Base-by-base conservation (phyloP, 2,113 vertebrate species). In the Cromileptes altivelis region DNA sequence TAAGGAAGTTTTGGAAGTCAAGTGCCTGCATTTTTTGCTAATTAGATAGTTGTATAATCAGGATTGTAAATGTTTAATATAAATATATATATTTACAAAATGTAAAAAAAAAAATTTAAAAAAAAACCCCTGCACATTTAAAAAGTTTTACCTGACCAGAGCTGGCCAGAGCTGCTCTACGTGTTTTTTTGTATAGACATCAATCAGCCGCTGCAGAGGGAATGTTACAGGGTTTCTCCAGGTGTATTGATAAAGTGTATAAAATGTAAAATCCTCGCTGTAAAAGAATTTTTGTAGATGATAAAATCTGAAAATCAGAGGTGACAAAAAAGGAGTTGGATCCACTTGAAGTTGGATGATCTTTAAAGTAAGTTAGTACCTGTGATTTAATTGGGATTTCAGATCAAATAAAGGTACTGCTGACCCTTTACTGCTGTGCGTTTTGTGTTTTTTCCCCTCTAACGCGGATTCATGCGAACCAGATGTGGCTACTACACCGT, bases 11-110 rank as follows among this genome's bases (percentile, higher is more conserved):
- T 40, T 72, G 57, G 70, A 83, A 83, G 61, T 88, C 45, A 91
- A 94, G 93, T 94, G 94, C 92, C 93, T 94, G 84, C 73, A 57
- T 91, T 93, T 37, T 90, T 84, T 89, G 80, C 63, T 89, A 89
- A 90, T 84, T 79, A 77, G 84, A 84, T 72, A 53, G 77, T 84
- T 86, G 74, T 93, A 69, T 88, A 81, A 94, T 93, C 84, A 71
- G 78, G 86, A 91, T 85, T 94, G 92, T 94, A 93, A 91, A 95
- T 90, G 85, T 47, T 85, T 87, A 78, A 91, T 91, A 91, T 85
- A 83, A 75, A 90, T 83, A 82, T 91, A 77, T 91, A 92, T 94
- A 93, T 94, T 89, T 93, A 87, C 88, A 90, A 83, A 77, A 72
- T 90, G 86, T 90, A 87, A 81, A 78, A 90, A 37, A 70, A 86